phyloP scores from a whole-genome alignment of 2,888 invertebrate genomes.

The Aromia moschata region DNA sequence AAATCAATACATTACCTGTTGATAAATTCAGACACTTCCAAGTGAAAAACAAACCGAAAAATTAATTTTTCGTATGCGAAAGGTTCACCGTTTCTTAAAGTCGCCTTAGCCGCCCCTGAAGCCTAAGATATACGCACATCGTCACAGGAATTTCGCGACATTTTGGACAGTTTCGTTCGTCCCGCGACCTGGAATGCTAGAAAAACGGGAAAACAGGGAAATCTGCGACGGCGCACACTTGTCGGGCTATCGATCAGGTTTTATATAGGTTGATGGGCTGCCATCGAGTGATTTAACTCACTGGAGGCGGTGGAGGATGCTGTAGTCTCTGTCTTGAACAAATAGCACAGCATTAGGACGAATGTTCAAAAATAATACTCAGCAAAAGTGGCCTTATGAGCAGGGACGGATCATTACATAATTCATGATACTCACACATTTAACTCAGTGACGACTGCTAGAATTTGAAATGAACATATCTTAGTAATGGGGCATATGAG shows the following conservation, averaged over 20 bases:
- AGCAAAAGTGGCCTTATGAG: no score
- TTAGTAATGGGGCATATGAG: no score
- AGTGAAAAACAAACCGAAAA: constrained; percentile 17
- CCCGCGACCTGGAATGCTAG: constrained; percentile 13
- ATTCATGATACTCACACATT: no score
- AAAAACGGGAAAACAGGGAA: constrained; percentile 20
- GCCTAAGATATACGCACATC: background rate
- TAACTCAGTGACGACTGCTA: no score
- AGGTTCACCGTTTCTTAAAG: background rate
- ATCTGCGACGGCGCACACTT: constrained; percentile 7
- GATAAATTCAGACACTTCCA: constrained; percentile 20
- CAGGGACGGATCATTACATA: no score
- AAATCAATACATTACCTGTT: constrained; percentile 25
- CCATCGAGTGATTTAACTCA: background rate
- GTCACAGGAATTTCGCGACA: background rate
- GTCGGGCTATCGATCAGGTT: constrained; percentile 16
- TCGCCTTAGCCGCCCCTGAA: constrained; percentile 4
- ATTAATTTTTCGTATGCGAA: no score
- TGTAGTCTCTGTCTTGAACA: no score
- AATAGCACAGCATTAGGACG: no score
- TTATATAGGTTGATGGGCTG: constrained; percentile 10
- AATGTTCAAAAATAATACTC: no score
- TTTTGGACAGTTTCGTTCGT: constrained; percentile 4
- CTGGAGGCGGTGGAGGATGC: no score
- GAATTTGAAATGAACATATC: no score